phyloP scores from a whole-genome alignment of 2,797 vertebrate genomes.

The Chiroxiphia lanceolata region DNA sequence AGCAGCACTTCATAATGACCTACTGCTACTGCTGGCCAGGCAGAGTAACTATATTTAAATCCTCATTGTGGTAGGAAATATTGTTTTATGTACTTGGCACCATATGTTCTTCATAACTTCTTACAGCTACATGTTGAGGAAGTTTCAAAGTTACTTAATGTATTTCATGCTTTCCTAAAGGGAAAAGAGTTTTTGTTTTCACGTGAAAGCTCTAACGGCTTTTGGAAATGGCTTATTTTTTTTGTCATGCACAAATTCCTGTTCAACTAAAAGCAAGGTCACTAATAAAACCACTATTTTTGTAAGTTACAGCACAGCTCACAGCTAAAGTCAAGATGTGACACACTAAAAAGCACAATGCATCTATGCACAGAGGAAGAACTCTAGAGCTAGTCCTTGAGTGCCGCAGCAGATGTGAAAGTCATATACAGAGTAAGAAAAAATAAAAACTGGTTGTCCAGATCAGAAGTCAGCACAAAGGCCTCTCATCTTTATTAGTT shows the following conservation, averaged over 20 bases:
- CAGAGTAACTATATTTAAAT: slow-evolving; percentile 47
- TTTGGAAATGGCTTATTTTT: slow-evolving; percentile 31
- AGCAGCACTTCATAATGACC: slow-evolving; percentile 44
- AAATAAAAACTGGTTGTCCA: neutral
- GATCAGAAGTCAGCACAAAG: neutral
- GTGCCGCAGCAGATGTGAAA: neutral
- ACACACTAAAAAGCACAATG: neutral
- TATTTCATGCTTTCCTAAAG: slow-evolving; percentile 42
- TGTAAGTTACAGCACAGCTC: neutral
- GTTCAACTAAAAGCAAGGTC: neutral
- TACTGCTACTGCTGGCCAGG: slow-evolving; percentile 52
- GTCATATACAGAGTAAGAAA: neutral
- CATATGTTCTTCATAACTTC: slow-evolving; percentile 30
- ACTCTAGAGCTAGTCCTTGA: neutral
- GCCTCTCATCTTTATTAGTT: neutral
- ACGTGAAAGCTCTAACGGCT: neutral
- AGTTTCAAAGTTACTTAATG: slow-evolving; percentile 47
- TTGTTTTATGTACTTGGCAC: slow-evolving; percentile 62
- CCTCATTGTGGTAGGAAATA: slow-evolving; percentile 43
- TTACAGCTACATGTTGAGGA: slow-evolving; percentile 33
- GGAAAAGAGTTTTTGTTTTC: slow-evolving; percentile 30
- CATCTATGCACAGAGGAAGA: neutral
- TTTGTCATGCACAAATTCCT: slow-evolving; percentile 12
- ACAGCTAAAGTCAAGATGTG: slow-evolving; percentile 10
- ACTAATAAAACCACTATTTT: slow-evolving; percentile 21